These are phyloP conservation scores for Hypomecis punctinalis DNA, from an alignment of 2,888 invertebrate genomes.

Conservation along the genomic window DNA sequence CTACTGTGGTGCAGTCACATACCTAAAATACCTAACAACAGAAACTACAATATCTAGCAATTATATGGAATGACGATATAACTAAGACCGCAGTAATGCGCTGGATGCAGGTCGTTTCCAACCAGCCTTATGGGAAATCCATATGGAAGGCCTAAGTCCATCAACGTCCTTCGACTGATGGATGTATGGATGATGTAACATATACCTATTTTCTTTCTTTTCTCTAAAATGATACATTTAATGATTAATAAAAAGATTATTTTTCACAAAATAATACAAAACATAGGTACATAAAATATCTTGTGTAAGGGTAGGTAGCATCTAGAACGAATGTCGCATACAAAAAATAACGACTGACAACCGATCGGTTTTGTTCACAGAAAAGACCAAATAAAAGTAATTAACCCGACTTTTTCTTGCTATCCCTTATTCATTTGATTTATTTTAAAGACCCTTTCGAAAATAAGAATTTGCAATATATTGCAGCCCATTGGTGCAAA, in stretches of 20 bases:
- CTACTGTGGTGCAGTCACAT: too few relatives aligned
- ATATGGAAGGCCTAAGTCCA: too few relatives aligned
- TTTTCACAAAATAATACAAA: background rate
- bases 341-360: constrained; percentile 56
- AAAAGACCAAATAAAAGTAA: constrained; percentile 74
- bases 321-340: background rate
- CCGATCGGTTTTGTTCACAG: constrained; percentile 75
- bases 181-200: too few relatives aligned
- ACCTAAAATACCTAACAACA: too few relatives aligned
- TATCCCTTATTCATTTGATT: constrained; percentile 81
- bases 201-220: too few relatives aligned
- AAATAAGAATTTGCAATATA: constrained; percentile 83
- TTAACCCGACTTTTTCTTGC: constrained; percentile 81
- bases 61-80: too few relatives aligned
- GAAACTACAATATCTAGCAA: too few relatives aligned
- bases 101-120: too few relatives aligned
- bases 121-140: too few relatives aligned
- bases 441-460: constrained; percentile 79
- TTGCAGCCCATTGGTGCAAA: constrained; percentile 70
- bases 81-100: too few relatives aligned
- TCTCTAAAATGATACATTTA: too few relatives aligned
- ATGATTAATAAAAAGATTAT: constrained; percentile 1
- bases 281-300: background rate
- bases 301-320: constrained; percentile 13
- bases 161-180: too few relatives aligned